Evolutionary conservation across 37 sponge, comb jelly and placozoan genomes (phyloP), one percentile per base, ranked within the genome.

Genomic region (Ephydatia muelleri): DNA sequence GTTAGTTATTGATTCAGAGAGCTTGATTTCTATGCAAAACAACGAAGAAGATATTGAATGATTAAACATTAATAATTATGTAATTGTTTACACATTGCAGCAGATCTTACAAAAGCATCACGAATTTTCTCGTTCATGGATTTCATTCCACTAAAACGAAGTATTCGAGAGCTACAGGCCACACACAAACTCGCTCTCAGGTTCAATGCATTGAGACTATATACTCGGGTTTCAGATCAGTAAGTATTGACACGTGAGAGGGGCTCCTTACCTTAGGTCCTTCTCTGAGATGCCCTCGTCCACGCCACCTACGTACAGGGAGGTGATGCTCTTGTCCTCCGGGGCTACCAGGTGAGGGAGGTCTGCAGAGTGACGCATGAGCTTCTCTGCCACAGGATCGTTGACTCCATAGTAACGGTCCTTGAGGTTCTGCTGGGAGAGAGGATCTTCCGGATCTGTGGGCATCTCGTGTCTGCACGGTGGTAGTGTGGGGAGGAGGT

Each of bases 361-460:
- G 23, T 90, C 88, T 1, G 82, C 78, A 3, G 88, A 86, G 26
- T 87, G 90, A 27, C 85, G 78, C 16, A 97, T 39, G 37, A 98
- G 84, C 83, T 98, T 98, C 0, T 98, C 95, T 26, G 99, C 99
- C 70, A 98, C 99, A 11, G 99, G 99, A 76, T 98, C 99, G 43
- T 96, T 88, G 57, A 82, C 80, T 28, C 99, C 99, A 72, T 98
- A 93, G 87, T 98, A 98, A 37, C 99, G 83, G 39, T 98, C 99
- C 78, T 91, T 94, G 38, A 98, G 73, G 81, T 98, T 98, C 88
- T 98, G 99, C 29, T 92, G 83, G 78, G 99, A 89, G 75, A 98
- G 87, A 37, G 99, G 99, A 82, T 98, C 99, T 38, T 73, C 82
- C 23, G 99, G 99, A 72, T 98, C 97, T 11, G 92, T 96, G 28